These are phyloP conservation scores for Acanthopleura granulata DNA, from an alignment of 2,888 invertebrate genomes.

Conservation along the genomic window DNA sequence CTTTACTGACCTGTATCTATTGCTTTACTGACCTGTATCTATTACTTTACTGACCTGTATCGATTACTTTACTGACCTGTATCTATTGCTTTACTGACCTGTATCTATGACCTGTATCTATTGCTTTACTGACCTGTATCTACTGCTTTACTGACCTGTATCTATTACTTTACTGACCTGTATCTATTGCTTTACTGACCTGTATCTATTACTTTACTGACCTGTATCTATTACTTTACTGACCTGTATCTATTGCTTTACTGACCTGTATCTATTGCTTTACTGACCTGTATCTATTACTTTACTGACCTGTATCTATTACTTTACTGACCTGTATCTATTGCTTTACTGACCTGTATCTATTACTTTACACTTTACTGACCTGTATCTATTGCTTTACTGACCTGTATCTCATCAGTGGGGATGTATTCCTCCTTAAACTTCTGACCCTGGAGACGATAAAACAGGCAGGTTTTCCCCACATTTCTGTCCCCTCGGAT, in stretches of 20 bases:
- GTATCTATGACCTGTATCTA: constrained; percentile 86
- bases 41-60: constrained; percentile 79
- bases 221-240: too few species aligned
- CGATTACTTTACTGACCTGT: too few species aligned
- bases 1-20: too few species aligned
- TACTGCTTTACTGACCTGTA: constrained; percentile 79
- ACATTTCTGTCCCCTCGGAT: constrained; percentile 96
- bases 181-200: constrained; percentile 70
- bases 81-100: constrained; percentile 73
- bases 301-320: constrained; percentile 84
- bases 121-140: constrained; percentile 79
- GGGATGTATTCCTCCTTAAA: constrained; percentile 93
- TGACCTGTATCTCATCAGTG: constrained; percentile 94
- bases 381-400: constrained; percentile 77
- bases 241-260: background rate
- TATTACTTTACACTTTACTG: constrained; percentile 67
- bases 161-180: too few species aligned
- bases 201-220: constrained; percentile 79
- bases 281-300: constrained; percentile 82
- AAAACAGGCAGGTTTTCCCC: constrained; percentile 91
- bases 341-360: constrained; percentile 79
- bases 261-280: constrained; percentile 82
- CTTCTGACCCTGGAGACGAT: constrained; percentile 89
- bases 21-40: constrained; percentile 82
- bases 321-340: too few species aligned